Conservation (phyloP, 2,113 vertebrate genomes). For the Casuarius casuarius region DNA sequence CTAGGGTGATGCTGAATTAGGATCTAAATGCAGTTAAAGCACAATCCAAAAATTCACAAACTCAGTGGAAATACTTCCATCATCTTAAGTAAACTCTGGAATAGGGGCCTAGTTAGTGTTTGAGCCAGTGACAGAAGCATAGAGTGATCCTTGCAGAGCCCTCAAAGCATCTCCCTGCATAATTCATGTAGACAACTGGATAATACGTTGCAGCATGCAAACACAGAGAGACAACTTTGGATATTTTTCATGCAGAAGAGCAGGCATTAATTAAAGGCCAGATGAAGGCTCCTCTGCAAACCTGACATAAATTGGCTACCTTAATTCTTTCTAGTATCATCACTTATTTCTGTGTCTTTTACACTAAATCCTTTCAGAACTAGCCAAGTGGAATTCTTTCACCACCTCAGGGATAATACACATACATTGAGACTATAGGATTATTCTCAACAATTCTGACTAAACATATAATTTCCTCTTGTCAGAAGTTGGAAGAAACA, state of each 20-base stretch:
- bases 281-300: neutral
- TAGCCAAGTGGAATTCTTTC: neutral
- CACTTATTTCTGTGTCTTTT: neutral
- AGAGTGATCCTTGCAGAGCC: neutral
- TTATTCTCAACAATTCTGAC: neutral
- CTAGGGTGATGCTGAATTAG: neutral
- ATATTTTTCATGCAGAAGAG: accelerated
- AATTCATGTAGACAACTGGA: neutral
- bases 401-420: neutral
- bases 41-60: neutral
- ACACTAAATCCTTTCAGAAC: neutral
- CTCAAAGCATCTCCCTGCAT: accelerated
- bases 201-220: accelerated
- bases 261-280: neutral
- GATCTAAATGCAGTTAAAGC: neutral
- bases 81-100: neutral
- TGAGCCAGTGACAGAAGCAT: neutral
- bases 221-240: neutral
- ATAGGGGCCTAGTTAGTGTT: neutral
- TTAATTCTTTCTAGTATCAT: neutral
- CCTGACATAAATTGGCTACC: neutral
- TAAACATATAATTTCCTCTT: conserved; percentile 31
- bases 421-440: neutral
- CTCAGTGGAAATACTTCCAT: neutral
- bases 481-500: conserved; percentile 33